Conservation (phyloP, 92 coral and sea anemone species). For the Porites rus region DNA sequence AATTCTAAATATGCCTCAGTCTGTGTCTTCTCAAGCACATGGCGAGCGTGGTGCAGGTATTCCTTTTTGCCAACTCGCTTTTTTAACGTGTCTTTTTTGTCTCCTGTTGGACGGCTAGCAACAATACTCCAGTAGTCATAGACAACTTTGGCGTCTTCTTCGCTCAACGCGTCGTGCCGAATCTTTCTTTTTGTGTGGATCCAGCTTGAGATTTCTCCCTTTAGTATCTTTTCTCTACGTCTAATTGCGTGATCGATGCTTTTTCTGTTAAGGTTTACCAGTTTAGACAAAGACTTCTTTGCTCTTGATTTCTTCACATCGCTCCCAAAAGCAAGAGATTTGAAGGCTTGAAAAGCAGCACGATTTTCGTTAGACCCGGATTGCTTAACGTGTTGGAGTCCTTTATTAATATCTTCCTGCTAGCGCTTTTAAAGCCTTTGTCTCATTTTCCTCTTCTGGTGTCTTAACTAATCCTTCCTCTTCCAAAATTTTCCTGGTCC, state of each 20-base stretch:
- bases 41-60: conserved; percentile 26
- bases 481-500: too few relatives aligned
- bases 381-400: conserved; percentile 19
- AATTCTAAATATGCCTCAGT: conserved; percentile 24
- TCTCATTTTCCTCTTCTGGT: too few relatives aligned
- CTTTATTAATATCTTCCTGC: background rate
- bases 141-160: conserved; percentile 24
- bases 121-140: conserved; percentile 27
- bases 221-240: conserved; percentile 10
- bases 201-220: conserved; percentile 29
- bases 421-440: too few relatives aligned
- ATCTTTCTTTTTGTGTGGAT: conserved; percentile 13
- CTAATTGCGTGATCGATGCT: conserved; percentile 36
- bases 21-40: conserved; percentile 31
- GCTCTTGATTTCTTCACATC: conserved; percentile 23
- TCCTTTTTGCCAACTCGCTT: conserved; percentile 7
- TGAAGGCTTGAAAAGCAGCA: background rate
- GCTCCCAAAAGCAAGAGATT: conserved; percentile 44
- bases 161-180: conserved; percentile 14
- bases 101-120: conserved; percentile 32
- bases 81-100: conserved; percentile 3
- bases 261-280: conserved; percentile 27
- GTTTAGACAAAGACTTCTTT: conserved; percentile 24
- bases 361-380: conserved; percentile 38
- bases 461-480: too few relatives aligned